Evolutionary conservation across 2,888 invertebrate genomes (phyloP).

Genomic region (Cryptocheilus praepositus): DNA sequence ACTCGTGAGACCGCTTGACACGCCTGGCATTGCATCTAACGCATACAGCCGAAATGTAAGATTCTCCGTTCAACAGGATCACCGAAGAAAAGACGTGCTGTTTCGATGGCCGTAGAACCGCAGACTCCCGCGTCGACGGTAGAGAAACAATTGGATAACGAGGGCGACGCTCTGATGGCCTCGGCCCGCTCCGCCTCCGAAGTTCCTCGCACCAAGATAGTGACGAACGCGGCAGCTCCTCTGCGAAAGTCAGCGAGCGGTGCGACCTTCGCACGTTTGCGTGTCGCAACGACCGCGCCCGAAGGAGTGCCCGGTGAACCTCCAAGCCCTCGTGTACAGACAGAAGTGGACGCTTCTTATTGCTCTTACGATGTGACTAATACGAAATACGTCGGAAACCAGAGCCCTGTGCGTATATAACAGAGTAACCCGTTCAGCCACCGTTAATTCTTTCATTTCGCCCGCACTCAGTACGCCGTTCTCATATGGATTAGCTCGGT

Average conservation of each 20-base stretch:
- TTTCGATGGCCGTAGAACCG: constrained; percentile 75
- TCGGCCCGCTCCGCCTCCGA: constrained; percentile 77
- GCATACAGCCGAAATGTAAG: no score
- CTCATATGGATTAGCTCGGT: not conserved
- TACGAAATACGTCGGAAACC: constrained; percentile 70
- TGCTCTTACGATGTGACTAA: constrained; percentile 72
- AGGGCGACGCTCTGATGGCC: constrained; percentile 79
- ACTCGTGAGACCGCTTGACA: no score
- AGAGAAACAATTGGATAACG: constrained; percentile 79
- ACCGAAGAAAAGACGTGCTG: constrained; percentile 75
- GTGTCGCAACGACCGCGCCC: constrained; percentile 78
- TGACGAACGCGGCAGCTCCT: constrained; percentile 59
- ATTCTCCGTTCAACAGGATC: constrained; percentile 64
- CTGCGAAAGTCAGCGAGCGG: constrained; percentile 75
- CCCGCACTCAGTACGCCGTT: not conserved
- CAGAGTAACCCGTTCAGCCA: no score
- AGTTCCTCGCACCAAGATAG: constrained; percentile 65
- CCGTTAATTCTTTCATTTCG: no score
- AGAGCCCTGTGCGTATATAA: constrained; percentile 66
- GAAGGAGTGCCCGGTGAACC: constrained; percentile 75
- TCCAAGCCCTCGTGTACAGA: constrained; percentile 78
- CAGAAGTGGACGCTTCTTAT: constrained; percentile 79
- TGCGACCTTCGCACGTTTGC: constrained; percentile 83
- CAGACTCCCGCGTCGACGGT: constrained; percentile 62
- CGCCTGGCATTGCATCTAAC: no score